Percentiles rank a stretch among this genome's conserved stretches.
Conservation (phyloP, 1,140 invertebrate species). For the Tetramorium parvispinum region DNA sequence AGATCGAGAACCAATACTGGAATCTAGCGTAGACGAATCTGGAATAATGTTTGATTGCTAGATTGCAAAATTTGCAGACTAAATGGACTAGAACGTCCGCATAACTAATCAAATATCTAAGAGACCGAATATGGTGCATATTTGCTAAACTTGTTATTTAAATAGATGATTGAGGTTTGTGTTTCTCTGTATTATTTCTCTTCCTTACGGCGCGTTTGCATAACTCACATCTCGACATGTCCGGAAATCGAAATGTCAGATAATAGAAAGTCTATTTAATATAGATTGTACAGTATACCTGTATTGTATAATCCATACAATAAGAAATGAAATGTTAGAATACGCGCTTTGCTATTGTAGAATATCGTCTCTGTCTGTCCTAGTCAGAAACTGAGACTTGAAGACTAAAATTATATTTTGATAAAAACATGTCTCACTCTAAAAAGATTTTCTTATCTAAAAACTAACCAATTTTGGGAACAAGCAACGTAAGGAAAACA, state of each 20-base stretch:
- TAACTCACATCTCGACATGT: background rate
- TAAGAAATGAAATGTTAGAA: background rate
- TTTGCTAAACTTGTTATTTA: background rate
- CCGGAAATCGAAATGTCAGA: background rate
- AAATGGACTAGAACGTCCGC: background rate
- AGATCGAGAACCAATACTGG: background rate
- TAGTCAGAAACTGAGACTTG: background rate
- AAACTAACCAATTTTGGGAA: background rate
- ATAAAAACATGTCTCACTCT: background rate
- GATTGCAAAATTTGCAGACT: background rate
- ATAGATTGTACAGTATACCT: background rate
- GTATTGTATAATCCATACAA: background rate
- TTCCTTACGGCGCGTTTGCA: background rate
- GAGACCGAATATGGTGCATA: background rate
- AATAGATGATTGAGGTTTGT: background rate
- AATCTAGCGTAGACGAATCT: background rate
- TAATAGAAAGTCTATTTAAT: background rate
- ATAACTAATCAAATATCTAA: background rate
- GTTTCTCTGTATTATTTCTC: background rate
- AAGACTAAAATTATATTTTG: background rate
- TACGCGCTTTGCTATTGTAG: background rate
- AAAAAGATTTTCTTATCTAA: background rate
- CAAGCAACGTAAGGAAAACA: too few species aligned
- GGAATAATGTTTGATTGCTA: background rate
- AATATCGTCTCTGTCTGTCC: background rate